Evolutionary conservation across 2,888 invertebrate species (phyloP).

Genomic region (Eulithis prunata): DNA sequence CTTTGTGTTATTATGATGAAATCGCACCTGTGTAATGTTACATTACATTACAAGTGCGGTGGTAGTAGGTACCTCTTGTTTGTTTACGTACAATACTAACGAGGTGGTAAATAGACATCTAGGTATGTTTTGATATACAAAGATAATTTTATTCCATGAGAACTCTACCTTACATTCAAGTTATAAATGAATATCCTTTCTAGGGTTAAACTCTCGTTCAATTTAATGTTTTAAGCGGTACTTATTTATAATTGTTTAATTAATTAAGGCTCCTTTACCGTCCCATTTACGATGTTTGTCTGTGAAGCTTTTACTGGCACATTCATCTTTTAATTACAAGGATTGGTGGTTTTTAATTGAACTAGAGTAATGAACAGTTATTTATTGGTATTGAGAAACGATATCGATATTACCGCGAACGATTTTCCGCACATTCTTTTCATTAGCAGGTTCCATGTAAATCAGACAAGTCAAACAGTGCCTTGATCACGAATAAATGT

Average conservation of each 20-base stretch:
- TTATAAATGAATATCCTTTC: constrained; percentile 1
- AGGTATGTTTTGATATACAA: too few species aligned
- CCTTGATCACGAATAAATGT: too few species aligned
- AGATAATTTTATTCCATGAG: neutral
- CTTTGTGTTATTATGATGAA: too few species aligned
- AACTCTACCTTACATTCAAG: neutral
- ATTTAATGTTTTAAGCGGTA: constrained; percentile 11
- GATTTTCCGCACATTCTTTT: too few species aligned
- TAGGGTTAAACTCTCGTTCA: constrained; percentile 11
- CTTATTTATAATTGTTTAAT: constrained; percentile 18
- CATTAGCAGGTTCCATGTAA: too few species aligned
- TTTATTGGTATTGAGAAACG: neutral
- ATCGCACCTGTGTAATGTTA: too few species aligned
- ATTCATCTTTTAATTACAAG: constrained; percentile 19
- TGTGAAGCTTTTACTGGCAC: constrained; percentile 21
- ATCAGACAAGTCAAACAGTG: too few species aligned
- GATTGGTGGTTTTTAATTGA: neutral
- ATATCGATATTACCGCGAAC: too few species aligned
- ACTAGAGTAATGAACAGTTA: neutral
- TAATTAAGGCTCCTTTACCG: constrained; percentile 11
- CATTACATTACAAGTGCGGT: too few species aligned
- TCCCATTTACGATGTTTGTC: constrained; percentile 23
- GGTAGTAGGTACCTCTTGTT: too few species aligned
- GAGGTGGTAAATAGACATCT: too few species aligned
- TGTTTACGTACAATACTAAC: too few species aligned